Conservation (phyloP, 1,140 invertebrate genomes). For the Panonychus citri region DNA sequence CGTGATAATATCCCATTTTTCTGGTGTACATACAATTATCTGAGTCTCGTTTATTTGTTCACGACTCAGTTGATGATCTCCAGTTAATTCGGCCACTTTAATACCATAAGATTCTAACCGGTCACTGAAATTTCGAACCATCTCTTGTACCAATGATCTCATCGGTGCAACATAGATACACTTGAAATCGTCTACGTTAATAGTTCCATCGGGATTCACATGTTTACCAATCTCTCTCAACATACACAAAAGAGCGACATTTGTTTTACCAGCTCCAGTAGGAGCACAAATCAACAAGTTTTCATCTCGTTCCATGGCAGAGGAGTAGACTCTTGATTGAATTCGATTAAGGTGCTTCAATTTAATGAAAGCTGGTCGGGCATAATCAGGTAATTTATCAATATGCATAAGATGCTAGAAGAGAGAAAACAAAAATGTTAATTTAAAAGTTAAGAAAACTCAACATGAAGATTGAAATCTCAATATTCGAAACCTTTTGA, state of each 20-base stretch:
- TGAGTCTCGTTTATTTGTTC: slow-evolving; percentile 94
- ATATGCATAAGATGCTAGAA: slow-evolving; percentile 47
- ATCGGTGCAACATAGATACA: slow-evolving; percentile 97
- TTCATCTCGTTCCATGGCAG: slow-evolving; percentile 76
- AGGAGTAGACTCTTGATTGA: slow-evolving; percentile 65
- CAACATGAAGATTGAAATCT: background rate
- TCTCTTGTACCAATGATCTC: slow-evolving; percentile 95
- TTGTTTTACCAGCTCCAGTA: slow-evolving; percentile 93
- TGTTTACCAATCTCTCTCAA: slow-evolving; percentile 94
- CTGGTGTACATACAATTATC: slow-evolving; percentile 95
- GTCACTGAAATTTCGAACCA: slow-evolving; percentile 60
- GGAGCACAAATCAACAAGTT: slow-evolving; percentile 93
- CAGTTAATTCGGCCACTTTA: too few species aligned
- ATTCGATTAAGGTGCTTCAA: slow-evolving; percentile 90
- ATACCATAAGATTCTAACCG: slow-evolving; percentile 65
- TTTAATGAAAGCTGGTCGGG: slow-evolving; percentile 92
- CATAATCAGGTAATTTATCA: slow-evolving; percentile 81
- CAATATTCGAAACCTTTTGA: background rate
- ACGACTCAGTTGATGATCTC: slow-evolving; percentile 85
- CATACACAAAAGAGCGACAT: slow-evolving; percentile 86
- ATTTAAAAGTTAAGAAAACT: background rate
- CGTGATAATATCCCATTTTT: slow-evolving; percentile 96
- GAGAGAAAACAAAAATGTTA: slow-evolving; percentile 5
- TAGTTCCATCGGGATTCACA: slow-evolving; percentile 76
- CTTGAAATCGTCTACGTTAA: slow-evolving; percentile 90